These are phyloP conservation scores for Steinernema khuongi DNA, from an alignment of 1,140 invertebrate species.

Conservation along the genomic window DNA sequence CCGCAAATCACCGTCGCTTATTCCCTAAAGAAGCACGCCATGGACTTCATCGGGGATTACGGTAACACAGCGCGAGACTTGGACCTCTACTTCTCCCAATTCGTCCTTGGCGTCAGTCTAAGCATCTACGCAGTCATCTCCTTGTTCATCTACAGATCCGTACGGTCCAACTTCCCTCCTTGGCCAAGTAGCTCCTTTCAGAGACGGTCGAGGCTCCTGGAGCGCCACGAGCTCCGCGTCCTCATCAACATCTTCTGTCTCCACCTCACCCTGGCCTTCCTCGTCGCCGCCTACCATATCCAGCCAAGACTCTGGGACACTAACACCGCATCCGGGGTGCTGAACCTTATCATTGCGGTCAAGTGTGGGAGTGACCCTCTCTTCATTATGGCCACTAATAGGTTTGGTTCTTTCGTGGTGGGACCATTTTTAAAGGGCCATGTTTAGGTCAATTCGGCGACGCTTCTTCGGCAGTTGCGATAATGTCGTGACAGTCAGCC, in stretches of 20 bases:
- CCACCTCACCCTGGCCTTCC: neutral
- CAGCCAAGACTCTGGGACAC: neutral
- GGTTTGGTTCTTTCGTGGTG: too few species aligned
- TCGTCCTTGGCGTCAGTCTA: neutral
- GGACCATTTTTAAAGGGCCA: too few species aligned
- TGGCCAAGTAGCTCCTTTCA: neutral
- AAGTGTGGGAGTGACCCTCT: neutral
- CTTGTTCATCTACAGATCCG: neutral
- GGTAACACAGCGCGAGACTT: neutral
- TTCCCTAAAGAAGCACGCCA: neutral
- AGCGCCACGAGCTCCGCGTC: conserved; percentile 1
- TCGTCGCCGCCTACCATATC: neutral
- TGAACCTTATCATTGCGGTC: neutral
- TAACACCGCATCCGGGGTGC: neutral
- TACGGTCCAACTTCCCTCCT: neutral
- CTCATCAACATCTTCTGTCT: neutral
- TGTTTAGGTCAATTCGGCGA: too few species aligned
- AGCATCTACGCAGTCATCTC: neutral
- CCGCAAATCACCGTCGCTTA: neutral
- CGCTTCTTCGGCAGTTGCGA: too few species aligned
- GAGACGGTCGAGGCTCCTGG: neutral
- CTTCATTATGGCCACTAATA: neutral
- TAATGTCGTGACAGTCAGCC: too few species aligned
- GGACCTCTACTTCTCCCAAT: neutral
- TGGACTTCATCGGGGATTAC: neutral